A percentile compares a stretch with the other conserved stretches of the same genome.
Conservation (phyloP, 23 tunicate genomes). For the Trididemnum miniatum region DNA sequence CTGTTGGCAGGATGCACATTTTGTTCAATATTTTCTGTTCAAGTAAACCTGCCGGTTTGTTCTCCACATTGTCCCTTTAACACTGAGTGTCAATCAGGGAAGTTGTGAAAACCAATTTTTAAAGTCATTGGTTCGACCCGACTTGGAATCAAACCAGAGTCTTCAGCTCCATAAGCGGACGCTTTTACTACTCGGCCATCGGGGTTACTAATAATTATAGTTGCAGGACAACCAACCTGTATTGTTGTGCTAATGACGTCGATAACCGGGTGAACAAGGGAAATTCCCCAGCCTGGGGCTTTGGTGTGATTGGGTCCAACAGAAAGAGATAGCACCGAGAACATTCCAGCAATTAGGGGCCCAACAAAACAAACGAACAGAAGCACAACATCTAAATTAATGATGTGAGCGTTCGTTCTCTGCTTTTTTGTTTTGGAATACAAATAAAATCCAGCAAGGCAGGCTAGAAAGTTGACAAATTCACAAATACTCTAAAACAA, state of each 20-base stretch:
- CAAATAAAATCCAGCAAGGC: conserved; percentile 32
- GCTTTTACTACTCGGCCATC: too few species aligned
- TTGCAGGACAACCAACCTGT: conserved; percentile 23
- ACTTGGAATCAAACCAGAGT: too few species aligned
- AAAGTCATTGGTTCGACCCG: too few species aligned
- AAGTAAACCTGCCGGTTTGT: too few species aligned
- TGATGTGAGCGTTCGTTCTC: background rate
- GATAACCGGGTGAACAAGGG: conserved; percentile 38
- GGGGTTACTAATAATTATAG: background rate
- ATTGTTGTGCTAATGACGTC: conserved; percentile 31
- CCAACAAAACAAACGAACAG: conserved; percentile 38
- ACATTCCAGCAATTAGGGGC: conserved; percentile 25
- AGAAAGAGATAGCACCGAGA: conserved; percentile 35
- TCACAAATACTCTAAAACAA: conserved; percentile 41
- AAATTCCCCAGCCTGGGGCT: conserved; percentile 28
- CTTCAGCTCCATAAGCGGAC: too few species aligned
- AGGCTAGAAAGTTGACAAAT: conserved; percentile 26
- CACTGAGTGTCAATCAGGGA: too few species aligned
- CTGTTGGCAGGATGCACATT: too few species aligned
- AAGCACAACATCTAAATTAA: conserved; percentile 41
- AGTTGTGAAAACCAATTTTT: too few species aligned
- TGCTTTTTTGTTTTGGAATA: background rate
- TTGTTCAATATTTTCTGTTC: too few species aligned
- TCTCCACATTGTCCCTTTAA: too few species aligned
- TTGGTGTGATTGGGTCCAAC: background rate